Conservation (phyloP, 1,140 invertebrate genomes). For the Semibalanus balanoides region DNA sequence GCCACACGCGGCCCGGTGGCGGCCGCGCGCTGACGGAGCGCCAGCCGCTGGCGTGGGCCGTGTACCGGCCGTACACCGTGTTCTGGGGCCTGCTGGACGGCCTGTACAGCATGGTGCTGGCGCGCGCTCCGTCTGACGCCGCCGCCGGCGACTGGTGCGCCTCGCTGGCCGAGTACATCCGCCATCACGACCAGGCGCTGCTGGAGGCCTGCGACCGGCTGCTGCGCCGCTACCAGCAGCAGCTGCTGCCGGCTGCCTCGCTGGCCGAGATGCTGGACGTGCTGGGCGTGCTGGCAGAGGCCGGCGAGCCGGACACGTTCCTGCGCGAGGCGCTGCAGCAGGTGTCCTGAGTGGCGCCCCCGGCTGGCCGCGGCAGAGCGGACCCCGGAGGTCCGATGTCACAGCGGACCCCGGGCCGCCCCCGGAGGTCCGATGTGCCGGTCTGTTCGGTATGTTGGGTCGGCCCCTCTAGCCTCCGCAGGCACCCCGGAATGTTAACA, state of each 20-base stretch:
- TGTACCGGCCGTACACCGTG: constrained; percentile 72
- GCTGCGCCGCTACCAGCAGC: constrained; percentile 66
- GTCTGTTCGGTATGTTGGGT: too few relatives aligned
- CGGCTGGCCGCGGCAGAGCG: too few relatives aligned
- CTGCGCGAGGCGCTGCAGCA: neutral
- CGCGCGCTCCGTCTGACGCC: constrained; percentile 24
- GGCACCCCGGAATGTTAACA: neutral
- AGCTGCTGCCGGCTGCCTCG: constrained; percentile 50
- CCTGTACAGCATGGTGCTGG: constrained; percentile 49
- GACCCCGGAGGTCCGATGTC: neutral
- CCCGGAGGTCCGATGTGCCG: too few relatives aligned
- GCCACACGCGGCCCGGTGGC: constrained; percentile 41
- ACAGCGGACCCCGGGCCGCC: too few relatives aligned
- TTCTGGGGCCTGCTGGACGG: constrained; percentile 68
- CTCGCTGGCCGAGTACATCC: constrained; percentile 77
- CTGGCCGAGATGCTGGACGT: neutral
- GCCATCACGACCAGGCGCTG: constrained; percentile 79
- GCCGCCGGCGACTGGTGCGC: constrained; percentile 68
- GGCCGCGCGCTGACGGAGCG: constrained; percentile 24
- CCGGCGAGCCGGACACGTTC: neutral
- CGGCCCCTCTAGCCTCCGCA: too few relatives aligned
- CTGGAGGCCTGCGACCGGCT: constrained; percentile 73
- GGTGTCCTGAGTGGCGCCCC: neutral
- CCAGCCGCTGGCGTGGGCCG: constrained; percentile 49
- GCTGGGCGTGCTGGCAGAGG: neutral